These are phyloP conservation scores for Andrena flavipes DNA, from an alignment of 2,888 invertebrate species.

Conservation along the genomic window DNA sequence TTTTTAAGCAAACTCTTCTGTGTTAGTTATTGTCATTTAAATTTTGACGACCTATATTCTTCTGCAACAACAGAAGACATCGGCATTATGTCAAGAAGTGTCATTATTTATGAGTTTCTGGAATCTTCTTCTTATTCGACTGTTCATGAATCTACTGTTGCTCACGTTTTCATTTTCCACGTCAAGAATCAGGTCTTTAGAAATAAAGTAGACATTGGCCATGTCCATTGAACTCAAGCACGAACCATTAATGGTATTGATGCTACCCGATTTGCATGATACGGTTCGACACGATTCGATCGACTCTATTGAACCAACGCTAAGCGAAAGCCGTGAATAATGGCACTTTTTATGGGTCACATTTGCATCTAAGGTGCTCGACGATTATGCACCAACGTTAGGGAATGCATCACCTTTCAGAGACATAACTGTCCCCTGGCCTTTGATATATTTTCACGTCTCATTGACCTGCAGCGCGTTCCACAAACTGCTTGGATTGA, in stretches of 20 bases:
- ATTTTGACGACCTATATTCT: not conserved
- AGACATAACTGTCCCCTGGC: not conserved
- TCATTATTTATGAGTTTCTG: too few species aligned
- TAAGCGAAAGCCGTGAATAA: conserved; percentile 31
- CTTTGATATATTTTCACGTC: not conserved
- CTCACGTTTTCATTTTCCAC: not conserved
- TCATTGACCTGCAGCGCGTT: not conserved
- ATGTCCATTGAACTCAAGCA: conserved; percentile 12
- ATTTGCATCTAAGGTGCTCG: conserved; percentile 47
- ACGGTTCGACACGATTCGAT: conserved; percentile 60
- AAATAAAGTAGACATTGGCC: not conserved
- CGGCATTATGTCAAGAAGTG: not conserved
- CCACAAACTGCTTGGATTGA: not conserved
- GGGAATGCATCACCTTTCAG: not conserved
- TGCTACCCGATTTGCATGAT: conserved; percentile 56
- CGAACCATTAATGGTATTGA: conserved; percentile 27
- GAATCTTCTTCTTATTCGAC: not conserved
- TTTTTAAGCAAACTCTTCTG: not conserved
- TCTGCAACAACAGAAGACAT: not conserved
- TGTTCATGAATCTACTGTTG: not conserved
- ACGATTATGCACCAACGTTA: not conserved
- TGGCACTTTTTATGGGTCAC: conserved; percentile 21
- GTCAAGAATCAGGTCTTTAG: not conserved
- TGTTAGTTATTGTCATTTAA: not conserved
- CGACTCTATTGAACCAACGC: conserved; percentile 36